These are phyloP conservation scores for Ametastegia equiseti DNA, from an alignment of 2,888 invertebrate genomes.

Conservation along the genomic window DNA sequence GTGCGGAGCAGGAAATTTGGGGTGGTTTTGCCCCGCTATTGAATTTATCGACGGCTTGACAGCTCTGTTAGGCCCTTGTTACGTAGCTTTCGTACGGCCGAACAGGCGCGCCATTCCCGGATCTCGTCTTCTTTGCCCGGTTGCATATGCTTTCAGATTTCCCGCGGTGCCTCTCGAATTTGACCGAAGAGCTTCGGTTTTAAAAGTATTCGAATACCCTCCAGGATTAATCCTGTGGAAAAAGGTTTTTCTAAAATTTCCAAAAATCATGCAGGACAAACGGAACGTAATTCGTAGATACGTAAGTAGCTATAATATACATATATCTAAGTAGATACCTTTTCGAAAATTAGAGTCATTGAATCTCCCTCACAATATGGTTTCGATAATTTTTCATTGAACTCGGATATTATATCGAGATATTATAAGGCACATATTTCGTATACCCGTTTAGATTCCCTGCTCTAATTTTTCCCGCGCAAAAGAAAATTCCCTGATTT, in stretches of 20 bases:
- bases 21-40: slow-evolving; percentile 73
- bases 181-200: not conserved
- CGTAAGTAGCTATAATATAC: too few species aligned
- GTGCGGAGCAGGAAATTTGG: slow-evolving; percentile 59
- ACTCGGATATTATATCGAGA: too few species aligned
- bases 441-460: not conserved
- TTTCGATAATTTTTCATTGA: too few species aligned
- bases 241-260: not conserved
- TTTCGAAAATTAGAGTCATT: not conserved
- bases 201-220: not conserved
- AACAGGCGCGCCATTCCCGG: slow-evolving; percentile 2
- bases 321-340: too few species aligned
- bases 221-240: not conserved
- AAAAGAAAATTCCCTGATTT: slow-evolving; percentile 15
- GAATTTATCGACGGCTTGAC: slow-evolving; percentile 74
- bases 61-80: slow-evolving; percentile 74
- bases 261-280: not conserved
- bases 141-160: slow-evolving; percentile 28
- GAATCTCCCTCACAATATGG: not conserved
- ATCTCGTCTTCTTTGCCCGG: not conserved
- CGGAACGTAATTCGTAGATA: not conserved
- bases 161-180: too few species aligned
- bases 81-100: slow-evolving; percentile 52
- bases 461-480: not conserved
- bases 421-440: too few species aligned